Conservation (phyloP, 2,797 vertebrate species). For the Enteromius anoplus region DNA sequence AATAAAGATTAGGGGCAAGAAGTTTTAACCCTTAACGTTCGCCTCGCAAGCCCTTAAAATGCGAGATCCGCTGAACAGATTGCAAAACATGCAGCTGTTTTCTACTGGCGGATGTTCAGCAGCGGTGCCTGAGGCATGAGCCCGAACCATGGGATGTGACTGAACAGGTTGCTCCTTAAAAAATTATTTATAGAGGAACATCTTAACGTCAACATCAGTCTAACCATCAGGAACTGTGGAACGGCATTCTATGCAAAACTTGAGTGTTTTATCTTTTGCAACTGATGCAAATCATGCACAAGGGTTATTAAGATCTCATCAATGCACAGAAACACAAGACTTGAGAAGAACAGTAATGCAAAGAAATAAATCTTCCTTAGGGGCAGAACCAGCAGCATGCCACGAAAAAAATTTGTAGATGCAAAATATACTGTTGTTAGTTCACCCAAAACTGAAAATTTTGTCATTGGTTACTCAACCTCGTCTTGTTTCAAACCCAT, state of each 20-base stretch:
- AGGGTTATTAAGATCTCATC: constrained; percentile 10
- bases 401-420: neutral
- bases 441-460: too few relatives aligned
- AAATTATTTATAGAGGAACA: constrained; percentile 28
- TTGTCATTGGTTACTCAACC: too few relatives aligned
- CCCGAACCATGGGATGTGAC: constrained; percentile 38
- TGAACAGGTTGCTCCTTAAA: constrained; percentile 45
- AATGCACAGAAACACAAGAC: neutral
- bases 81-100: constrained; percentile 7
- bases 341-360: neutral
- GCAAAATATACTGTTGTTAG: neutral
- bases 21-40: neutral
- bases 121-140: constrained; percentile 15
- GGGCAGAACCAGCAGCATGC: neutral
- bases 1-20: constrained; percentile 2
- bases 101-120: neutral
- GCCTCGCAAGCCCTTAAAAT: neutral
- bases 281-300: constrained; percentile 1
- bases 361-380: constrained; percentile 11
- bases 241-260: neutral
- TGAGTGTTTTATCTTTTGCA: constrained; percentile 3
- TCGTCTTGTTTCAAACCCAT: too few relatives aligned
- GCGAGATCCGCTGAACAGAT: neutral
- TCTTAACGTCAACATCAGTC: neutral
- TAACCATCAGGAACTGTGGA: neutral